phyloP scores from a whole-genome alignment of 2,888 invertebrate species.

The Slavum lentiscoides region DNA sequence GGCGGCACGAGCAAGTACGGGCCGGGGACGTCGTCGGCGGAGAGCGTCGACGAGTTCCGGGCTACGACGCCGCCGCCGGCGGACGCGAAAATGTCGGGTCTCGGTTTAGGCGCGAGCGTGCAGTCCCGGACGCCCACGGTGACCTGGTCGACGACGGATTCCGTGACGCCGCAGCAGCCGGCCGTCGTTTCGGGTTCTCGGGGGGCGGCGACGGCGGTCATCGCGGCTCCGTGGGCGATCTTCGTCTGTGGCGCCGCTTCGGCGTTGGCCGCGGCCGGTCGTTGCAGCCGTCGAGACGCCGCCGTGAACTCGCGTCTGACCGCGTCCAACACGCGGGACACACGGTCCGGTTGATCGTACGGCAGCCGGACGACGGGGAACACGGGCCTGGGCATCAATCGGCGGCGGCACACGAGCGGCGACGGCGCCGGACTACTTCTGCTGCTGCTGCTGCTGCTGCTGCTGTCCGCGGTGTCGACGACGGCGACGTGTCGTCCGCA shows the following conservation, averaged over 20 bases:
- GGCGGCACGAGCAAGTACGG: slow-evolving; percentile 41
- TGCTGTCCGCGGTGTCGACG: neutral
- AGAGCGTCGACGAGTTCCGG: no score
- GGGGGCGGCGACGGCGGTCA: no score
- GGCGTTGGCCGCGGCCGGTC: no score
- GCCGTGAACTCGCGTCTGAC: slow-evolving; percentile 19
- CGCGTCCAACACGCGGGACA: slow-evolving; percentile 25
- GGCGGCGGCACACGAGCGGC: slow-evolving; percentile 43
- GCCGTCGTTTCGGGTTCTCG: slow-evolving; percentile 7
- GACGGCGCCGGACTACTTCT: neutral
- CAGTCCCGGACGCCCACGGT: slow-evolving; percentile 43
- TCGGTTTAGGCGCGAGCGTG: slow-evolving; percentile 33
- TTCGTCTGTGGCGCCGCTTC: neutral
- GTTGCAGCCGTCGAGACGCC: slow-evolving; percentile 6
- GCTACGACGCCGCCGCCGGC: neutral
- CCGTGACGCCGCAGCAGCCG: neutral
- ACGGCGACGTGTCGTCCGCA: neutral
- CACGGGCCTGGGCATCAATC: slow-evolving; percentile 47
- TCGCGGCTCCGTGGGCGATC: no score
- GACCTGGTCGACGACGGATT: slow-evolving; percentile 20
- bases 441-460: neutral
- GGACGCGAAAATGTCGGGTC: slow-evolving; percentile 32
- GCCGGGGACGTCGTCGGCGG: neutral
- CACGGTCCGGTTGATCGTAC: slow-evolving; percentile 40
- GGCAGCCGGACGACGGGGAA: slow-evolving; percentile 43